Conservation (phyloP, 2,797 vertebrate species). For the Botia kubotai region DNA sequence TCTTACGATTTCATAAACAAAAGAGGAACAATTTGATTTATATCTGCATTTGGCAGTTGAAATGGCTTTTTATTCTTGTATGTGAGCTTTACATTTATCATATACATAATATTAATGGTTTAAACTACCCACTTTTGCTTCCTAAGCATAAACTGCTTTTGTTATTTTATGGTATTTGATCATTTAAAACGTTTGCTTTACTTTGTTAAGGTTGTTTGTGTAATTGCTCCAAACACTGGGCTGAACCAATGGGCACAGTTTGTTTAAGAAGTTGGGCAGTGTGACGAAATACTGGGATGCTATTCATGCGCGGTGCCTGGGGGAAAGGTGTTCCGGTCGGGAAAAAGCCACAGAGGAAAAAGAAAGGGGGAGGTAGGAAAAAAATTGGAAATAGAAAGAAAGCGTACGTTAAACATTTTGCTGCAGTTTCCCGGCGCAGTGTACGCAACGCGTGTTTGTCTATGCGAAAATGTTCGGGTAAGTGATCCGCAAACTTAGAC, state of each 20-base stretch:
- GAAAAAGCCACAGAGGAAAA: slow-evolving; percentile 68
- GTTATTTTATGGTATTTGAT: not conserved
- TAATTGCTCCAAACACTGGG: slow-evolving; percentile 13
- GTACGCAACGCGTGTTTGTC: slow-evolving; percentile 3
- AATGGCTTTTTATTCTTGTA: not conserved
- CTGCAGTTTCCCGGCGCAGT: slow-evolving; percentile 49
- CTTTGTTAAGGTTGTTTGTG: slow-evolving; percentile 20
- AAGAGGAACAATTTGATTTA: slow-evolving; percentile 1
- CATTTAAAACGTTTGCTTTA: not conserved
- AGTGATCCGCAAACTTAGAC: slow-evolving; percentile 1
- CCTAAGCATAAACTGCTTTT: not conserved
- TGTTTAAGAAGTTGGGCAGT: slow-evolving; percentile 62
- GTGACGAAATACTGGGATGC: slow-evolving; percentile 72
- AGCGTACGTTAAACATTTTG: slow-evolving; percentile 55
- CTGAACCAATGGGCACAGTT: slow-evolving; percentile 45
- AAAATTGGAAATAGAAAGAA: slow-evolving; percentile 79
- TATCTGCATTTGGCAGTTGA: not conserved
- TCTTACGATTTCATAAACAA: not conserved
- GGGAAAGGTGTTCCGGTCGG: slow-evolving; percentile 81
- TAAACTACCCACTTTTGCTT: not conserved
- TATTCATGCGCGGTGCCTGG: slow-evolving; percentile 71
- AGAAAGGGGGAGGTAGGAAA: slow-evolving; percentile 76
- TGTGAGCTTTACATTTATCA: not conserved
- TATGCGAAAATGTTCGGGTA: slow-evolving; percentile 17
- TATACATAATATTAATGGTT: not conserved